Percentiles rank a stretch among this genome's conserved stretches.
Conservation (phyloP, 2,888 invertebrate genomes). For the Philereme transversata region DNA sequence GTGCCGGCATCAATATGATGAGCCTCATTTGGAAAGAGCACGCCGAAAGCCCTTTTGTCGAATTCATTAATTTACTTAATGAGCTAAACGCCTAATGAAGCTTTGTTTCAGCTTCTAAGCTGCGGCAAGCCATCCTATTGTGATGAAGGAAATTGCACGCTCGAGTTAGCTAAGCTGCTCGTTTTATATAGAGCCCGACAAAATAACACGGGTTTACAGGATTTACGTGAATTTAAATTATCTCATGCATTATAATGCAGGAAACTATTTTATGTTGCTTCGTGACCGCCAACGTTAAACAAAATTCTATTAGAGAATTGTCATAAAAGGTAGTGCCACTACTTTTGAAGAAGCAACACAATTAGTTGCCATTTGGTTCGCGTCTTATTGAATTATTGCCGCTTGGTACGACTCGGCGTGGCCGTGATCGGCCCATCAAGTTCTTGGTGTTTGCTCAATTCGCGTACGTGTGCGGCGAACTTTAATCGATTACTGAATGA, state of each 20-base stretch:
- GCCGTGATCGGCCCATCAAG: conserved; percentile 60
- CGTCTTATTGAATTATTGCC: conserved; percentile 76
- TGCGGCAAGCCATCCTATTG: conserved; percentile 59
- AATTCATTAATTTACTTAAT: conserved; percentile 73
- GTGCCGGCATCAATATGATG: conserved; percentile 58
- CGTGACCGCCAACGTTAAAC: conserved; percentile 8
- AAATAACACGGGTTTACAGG: conserved; percentile 37
- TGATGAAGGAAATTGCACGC: conserved; percentile 57
- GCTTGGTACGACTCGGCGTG: conserved; percentile 58
- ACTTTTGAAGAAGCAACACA: conserved; percentile 20
- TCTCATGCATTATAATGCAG: conserved; percentile 24
- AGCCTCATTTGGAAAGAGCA: conserved; percentile 50
- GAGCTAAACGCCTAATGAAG: conserved; percentile 70
- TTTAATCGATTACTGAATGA: conserved; percentile 72
- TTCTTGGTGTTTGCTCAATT: conserved; percentile 70
- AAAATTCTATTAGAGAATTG: conserved; percentile 6
- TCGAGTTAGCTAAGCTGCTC: conserved; percentile 48
- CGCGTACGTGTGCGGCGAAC: conserved; percentile 64
- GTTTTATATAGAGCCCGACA: conserved; percentile 31
- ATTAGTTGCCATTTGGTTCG: conserved; percentile 60
- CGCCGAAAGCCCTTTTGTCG: conserved; percentile 60
- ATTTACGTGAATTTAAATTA: conserved; percentile 29
- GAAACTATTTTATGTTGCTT: conserved; percentile 32
- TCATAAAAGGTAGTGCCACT: conserved; percentile 31
- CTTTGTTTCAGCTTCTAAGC: conserved; percentile 62